phyloP scores from a whole-genome alignment of 2,797 vertebrate genomes.

The Crypturellus tataupa region DNA sequence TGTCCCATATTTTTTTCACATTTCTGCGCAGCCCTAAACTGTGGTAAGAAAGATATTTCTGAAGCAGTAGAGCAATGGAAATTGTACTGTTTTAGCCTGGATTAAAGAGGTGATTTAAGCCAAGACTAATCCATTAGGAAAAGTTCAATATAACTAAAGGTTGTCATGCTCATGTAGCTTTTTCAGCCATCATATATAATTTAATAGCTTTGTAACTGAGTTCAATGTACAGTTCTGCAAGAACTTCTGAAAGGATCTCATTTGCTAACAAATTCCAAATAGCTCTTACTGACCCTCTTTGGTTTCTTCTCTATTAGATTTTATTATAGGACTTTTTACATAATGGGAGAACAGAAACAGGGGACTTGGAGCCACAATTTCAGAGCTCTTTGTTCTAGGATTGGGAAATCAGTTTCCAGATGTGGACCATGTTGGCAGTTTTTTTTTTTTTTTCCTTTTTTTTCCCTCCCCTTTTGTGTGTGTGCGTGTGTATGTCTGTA shows the following conservation, averaged over 20 bases:
- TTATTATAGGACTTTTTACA: conserved; percentile 63
- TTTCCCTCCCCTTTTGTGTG: not conserved
- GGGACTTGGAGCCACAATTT: conserved; percentile 57
- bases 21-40: not conserved
- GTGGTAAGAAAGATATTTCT: conserved; percentile 16
- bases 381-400: conserved; percentile 71
- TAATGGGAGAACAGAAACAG: conserved; percentile 63
- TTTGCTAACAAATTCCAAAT: conserved; percentile 30
- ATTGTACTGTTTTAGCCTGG: not conserved
- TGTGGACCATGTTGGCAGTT: conserved; percentile 42
- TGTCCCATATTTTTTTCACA: not conserved
- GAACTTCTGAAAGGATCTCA: conserved; percentile 32
- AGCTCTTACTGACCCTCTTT: not conserved
- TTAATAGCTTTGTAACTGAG: conserved; percentile 28
- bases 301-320: conserved; percentile 30
- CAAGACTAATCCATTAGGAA: conserved; percentile 16
- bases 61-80: conserved; percentile 12
- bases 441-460: not conserved
- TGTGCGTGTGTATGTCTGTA: not conserved
- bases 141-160: conserved; percentile 35
- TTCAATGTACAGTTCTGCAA: not conserved
- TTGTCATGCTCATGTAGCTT: not conserved
- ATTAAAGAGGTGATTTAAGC: conserved; percentile 22
- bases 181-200: not conserved
- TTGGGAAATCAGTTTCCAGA: conserved; percentile 77